phyloP scores from a whole-genome alignment of 2,888 invertebrate species.

The Pterobdella sp. region DNA sequence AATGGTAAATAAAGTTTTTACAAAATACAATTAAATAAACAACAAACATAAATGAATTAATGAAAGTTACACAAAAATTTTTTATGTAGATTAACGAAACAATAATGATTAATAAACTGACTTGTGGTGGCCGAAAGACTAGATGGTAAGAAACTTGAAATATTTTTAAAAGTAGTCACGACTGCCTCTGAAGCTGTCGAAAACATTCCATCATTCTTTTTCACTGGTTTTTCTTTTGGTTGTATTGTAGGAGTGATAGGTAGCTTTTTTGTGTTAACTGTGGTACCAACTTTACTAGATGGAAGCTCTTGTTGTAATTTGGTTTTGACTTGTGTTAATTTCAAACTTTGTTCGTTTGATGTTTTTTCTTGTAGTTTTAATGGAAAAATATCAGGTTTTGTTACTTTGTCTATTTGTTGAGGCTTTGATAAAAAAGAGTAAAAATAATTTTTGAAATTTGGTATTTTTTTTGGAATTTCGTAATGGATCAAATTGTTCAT shows the following conservation, averaged over 20 bases:
- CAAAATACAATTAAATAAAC: no score
- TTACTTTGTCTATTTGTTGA: not conserved
- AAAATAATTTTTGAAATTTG: constrained; percentile 21
- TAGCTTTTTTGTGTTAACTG: not conserved
- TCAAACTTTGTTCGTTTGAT: not conserved
- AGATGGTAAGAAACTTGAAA: constrained; percentile 23
- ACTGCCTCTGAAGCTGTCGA: constrained; percentile 12
- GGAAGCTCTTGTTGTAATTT: not conserved
- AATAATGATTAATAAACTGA: no score
- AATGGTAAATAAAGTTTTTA: no score
- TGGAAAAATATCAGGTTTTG: not conserved
- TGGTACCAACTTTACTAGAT: not conserved
- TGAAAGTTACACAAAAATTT: no score
- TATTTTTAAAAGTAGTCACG: constrained; percentile 13
- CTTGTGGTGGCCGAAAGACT: no score
- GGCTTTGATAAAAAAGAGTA: not conserved
- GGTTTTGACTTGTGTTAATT: not conserved
- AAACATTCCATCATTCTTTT: not conserved
- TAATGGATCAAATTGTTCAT: constrained; percentile 29
- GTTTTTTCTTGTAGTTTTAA: not conserved
- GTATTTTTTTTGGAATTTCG: constrained; percentile 32
- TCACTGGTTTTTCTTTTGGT: not conserved
- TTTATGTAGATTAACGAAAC: no score
- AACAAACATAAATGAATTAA: no score
- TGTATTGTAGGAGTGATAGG: not conserved